A percentile compares a stretch with the other conserved stretches of the same genome.
phyloP scores from a whole-genome alignment of 2,797 vertebrate genomes.

The Tragopan temminckii region DNA sequence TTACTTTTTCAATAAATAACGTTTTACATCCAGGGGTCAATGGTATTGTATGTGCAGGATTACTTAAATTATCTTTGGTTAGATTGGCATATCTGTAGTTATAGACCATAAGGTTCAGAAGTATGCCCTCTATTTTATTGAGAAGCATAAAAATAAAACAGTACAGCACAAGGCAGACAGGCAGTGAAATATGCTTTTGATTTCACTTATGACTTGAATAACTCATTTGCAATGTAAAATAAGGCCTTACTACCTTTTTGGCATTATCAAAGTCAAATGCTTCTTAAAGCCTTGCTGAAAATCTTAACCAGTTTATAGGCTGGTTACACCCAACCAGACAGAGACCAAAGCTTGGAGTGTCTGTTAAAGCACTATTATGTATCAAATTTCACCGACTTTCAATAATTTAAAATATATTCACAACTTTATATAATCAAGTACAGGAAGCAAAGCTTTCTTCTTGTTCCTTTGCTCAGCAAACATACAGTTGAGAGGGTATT shows the following conservation, averaged over 20 bases:
- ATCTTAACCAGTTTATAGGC: neutral
- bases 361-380: neutral
- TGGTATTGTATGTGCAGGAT: constrained; percentile 16
- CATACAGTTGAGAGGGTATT: neutral
- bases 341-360: neutral
- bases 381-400: neutral
- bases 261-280: constrained; percentile 45
- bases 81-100: constrained; percentile 64
- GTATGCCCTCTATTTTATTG: constrained; percentile 76
- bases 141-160: constrained; percentile 77
- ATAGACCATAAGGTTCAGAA: constrained; percentile 69
- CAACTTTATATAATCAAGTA: neutral
- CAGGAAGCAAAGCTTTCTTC: neutral
- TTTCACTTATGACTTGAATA: constrained; percentile 78
- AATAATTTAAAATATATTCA: neutral
- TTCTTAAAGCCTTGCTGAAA: constrained; percentile 28
- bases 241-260: constrained; percentile 54
- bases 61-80: constrained; percentile 74
- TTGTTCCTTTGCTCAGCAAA: neutral
- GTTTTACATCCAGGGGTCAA: constrained; percentile 23
- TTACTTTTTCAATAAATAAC: constrained; percentile 6
- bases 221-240: constrained; percentile 78
- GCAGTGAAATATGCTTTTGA: constrained; percentile 75
- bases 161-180: constrained; percentile 63
- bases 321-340: neutral